Percentiles rank a stretch among this genome's conserved stretches.
phyloP scores from a whole-genome alignment of 2,113 vertebrate species.

The Heterochromis multidens region DNA sequence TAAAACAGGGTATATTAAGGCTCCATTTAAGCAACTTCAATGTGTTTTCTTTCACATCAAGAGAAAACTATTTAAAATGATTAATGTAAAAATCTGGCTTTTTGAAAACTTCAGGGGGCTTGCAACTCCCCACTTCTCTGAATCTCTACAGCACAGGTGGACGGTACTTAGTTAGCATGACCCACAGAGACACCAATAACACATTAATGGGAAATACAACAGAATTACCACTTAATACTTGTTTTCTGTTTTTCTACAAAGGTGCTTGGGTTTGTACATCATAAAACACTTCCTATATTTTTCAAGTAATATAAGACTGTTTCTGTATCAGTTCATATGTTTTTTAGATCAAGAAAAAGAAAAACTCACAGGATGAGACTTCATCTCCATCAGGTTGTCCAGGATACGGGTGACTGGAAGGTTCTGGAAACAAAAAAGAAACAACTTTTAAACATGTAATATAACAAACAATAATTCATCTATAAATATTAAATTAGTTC shows the following conservation, averaged over 20 bases:
- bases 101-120: not conserved
- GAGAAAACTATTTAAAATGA: not conserved
- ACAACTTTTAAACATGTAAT: not conserved
- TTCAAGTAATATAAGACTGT: not conserved
- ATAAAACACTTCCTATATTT: not conserved
- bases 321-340: not conserved
- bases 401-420: conserved; percentile 90
- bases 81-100: not conserved
- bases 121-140: not conserved
- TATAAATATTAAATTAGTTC: not conserved
- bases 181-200: not conserved
- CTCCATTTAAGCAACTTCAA: not conserved
- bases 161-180: not conserved
- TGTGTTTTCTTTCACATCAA: not conserved
- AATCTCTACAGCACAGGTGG: not conserved
- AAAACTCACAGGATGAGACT: conserved; percentile 85
- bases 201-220: not conserved
- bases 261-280: not conserved
- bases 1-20: not conserved
- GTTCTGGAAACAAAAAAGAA: conserved; percentile 77
- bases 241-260: not conserved
- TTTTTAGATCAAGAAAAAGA: not conserved
- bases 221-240: fast-evolving
- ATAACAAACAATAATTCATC: not conserved
- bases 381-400: conserved; percentile 95